These are phyloP conservation scores for Peromyscus maniculatus DNA, from an alignment of 2,113 vertebrate genomes.

Conservation along the genomic window DNA sequence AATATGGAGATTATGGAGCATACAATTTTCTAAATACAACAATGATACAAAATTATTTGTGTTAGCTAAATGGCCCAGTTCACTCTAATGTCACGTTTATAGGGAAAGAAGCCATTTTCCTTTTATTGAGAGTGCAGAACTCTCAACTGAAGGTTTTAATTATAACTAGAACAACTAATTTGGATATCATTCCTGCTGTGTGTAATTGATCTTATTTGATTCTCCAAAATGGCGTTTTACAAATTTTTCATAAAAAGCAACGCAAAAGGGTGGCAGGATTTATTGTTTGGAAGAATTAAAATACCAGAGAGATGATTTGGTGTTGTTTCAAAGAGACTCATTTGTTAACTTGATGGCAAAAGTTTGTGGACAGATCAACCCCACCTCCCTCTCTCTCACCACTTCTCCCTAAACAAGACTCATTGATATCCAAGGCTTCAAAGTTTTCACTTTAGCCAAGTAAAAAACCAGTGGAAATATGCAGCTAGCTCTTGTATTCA, in stretches of 20 bases:
- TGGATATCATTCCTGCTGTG: conserved; percentile 19
- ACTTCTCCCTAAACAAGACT: background rate
- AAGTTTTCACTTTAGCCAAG: background rate
- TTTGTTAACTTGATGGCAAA: background rate
- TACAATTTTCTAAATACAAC: conserved; percentile 61
- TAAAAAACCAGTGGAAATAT: background rate
- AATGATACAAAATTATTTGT: conserved; percentile 68
- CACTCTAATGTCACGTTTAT: conserved; percentile 15
- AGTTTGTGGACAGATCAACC: background rate
- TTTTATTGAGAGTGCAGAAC: conserved; percentile 48
- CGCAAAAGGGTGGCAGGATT: conserved; percentile 7
- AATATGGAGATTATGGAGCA: conserved; percentile 62
- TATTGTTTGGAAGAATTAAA: background rate
- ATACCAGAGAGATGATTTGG: background rate
- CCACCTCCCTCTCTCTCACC: background rate
- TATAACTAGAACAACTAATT: conserved; percentile 28
- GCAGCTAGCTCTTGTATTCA: background rate
- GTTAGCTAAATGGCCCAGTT: conserved; percentile 58
- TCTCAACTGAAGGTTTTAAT: conserved; percentile 51
- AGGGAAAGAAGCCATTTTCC: conserved; percentile 39
- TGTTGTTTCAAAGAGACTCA: too few relatives aligned
- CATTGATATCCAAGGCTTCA: too few relatives aligned
- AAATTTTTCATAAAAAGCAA: conserved; percentile 32
- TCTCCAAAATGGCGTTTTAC: background rate
- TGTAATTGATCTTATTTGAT: conserved; percentile 54